phyloP scores from a whole-genome alignment of 2,888 invertebrate genomes.

The Apamea anceps region DNA sequence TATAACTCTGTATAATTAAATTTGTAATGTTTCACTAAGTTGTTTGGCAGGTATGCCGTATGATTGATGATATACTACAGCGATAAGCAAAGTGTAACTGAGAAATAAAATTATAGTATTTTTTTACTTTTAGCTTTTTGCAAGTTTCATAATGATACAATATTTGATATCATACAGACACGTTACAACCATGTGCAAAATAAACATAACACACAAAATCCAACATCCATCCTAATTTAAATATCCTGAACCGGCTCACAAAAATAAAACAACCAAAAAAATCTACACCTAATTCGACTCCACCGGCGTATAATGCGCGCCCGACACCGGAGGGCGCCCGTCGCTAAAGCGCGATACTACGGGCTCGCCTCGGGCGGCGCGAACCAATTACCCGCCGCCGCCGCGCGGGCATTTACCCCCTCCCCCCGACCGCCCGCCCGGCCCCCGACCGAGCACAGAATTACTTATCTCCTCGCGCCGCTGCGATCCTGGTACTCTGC shows the following conservation, averaged over 20 bases:
- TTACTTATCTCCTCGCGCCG: constrained; percentile 83
- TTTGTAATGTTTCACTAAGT: background rate
- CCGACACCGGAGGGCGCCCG: constrained; percentile 90
- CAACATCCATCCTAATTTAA: constrained; percentile 43
- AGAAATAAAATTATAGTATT: background rate
- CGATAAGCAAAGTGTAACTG: background rate
- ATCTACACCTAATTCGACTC: constrained; percentile 74
- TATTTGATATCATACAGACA: constrained; percentile 6
- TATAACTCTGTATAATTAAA: background rate
- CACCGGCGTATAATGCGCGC: constrained; percentile 74
- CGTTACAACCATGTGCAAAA: constrained; percentile 3
- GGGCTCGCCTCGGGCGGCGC: constrained; percentile 90
- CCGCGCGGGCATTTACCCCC: constrained; percentile 88
- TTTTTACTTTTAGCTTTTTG: background rate
- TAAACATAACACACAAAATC: constrained; percentile 11
- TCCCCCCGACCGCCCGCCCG: constrained; percentile 73
- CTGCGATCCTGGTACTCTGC: constrained; percentile 85
- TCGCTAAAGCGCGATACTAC: constrained; percentile 90
- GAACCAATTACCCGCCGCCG: constrained; percentile 90
- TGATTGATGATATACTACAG: background rate
- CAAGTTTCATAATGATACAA: background rate
- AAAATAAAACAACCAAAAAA: constrained; percentile 55
- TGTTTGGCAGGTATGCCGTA: background rate
- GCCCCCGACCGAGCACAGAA: constrained; percentile 76
- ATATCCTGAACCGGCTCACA: constrained; percentile 27